Conservation (phyloP, 2,797 vertebrate genomes). For the Chiroxiphia lanceolata region DNA sequence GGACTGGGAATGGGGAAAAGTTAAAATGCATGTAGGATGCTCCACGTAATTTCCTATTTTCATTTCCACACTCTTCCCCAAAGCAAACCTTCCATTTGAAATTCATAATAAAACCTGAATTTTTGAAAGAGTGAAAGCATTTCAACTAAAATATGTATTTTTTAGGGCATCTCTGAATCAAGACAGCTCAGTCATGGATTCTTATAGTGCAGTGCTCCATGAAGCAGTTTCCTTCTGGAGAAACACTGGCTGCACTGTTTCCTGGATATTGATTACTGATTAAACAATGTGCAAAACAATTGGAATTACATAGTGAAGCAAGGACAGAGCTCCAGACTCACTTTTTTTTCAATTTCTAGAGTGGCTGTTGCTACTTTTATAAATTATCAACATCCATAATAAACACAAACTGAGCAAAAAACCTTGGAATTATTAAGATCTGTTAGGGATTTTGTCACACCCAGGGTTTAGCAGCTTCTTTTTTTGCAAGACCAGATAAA, state of each 20-base stretch:
- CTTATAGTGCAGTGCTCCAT: neutral
- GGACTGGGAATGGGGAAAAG: neutral
- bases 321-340: neutral
- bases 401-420: rapidly evolving
- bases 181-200: neutral
- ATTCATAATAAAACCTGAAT: neutral
- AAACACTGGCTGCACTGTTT: neutral
- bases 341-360: neutral
- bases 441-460: neutral
- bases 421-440: rapidly evolving
- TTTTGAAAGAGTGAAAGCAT: neutral
- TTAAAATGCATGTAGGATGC: neutral
- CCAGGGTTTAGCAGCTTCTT: neutral
- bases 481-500: neutral
- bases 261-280: neutral
- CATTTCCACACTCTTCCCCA: neutral
- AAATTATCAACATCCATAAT: neutral
- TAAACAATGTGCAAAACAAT: neutral
- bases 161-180: neutral
- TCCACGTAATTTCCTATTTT: neutral
- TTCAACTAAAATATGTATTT: neutral
- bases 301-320: neutral
- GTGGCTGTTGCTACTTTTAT: neutral
- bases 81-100: neutral
- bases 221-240: neutral